phyloP scores from a whole-genome alignment of 2,888 invertebrate genomes.

The Eupithecia pulchellata region DNA sequence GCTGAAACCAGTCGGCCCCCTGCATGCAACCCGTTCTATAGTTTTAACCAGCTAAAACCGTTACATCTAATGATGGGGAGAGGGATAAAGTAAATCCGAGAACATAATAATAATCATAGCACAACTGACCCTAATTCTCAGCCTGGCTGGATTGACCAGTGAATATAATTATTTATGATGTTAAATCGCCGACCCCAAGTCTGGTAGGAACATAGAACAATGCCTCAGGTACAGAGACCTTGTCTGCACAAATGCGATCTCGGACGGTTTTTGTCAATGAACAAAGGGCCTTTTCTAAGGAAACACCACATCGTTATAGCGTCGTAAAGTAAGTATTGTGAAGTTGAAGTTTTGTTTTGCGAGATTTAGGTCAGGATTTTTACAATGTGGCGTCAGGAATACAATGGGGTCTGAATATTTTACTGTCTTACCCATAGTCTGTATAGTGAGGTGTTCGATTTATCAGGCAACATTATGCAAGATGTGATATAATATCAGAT shows the following conservation, averaged over 20 bases:
- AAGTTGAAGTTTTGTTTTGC: slow-evolving; percentile 79
- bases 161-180: slow-evolving; percentile 81
- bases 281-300: slow-evolving; percentile 83
- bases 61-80: slow-evolving; percentile 85
- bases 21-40: slow-evolving; percentile 80
- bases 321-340: slow-evolving; percentile 83
- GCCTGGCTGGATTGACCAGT: slow-evolving; percentile 74
- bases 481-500: background rate
- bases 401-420: slow-evolving; percentile 71
- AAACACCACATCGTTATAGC: slow-evolving; percentile 84
- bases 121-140: slow-evolving; percentile 77
- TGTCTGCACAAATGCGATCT: slow-evolving; percentile 81
- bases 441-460: slow-evolving; percentile 47
- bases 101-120: slow-evolving; percentile 77
- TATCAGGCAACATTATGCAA: slow-evolving; percentile 14
- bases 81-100: slow-evolving; percentile 76
- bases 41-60: slow-evolving; percentile 85
- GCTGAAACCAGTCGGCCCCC: slow-evolving; percentile 77
- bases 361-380: slow-evolving; percentile 83
- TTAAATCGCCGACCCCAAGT: slow-evolving; percentile 77
- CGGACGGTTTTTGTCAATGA: slow-evolving; percentile 81
- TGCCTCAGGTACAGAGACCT: slow-evolving; percentile 78
- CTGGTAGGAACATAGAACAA: slow-evolving; percentile 80
- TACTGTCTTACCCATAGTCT: slow-evolving; percentile 59
- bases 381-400: slow-evolving; percentile 79